phyloP scores from a whole-genome alignment of 2,113 vertebrate genomes.

The Hylia prasina region DNA sequence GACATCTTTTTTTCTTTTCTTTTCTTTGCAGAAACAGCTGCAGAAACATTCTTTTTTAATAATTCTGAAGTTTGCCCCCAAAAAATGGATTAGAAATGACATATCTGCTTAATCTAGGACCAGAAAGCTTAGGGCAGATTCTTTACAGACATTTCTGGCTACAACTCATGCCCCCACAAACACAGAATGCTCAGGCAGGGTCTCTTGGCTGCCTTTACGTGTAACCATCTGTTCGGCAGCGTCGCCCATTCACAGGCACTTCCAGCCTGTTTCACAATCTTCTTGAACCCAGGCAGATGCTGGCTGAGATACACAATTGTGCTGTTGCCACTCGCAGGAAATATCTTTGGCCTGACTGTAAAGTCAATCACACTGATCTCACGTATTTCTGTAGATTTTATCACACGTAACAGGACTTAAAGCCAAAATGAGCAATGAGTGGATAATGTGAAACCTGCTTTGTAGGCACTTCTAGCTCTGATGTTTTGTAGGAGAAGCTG shows the following conservation, averaged over 20 bases:
- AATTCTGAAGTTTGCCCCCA: background rate
- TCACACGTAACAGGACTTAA: background rate
- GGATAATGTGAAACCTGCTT: background rate
- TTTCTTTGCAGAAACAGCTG: constrained; percentile 16
- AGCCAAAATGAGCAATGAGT: background rate
- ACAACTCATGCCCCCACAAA: background rate
- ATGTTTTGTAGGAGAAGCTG: background rate
- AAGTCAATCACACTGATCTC: background rate
- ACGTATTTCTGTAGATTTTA: constrained; percentile 39
- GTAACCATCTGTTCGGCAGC: constrained; percentile 42
- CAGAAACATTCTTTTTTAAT: constrained; percentile 33
- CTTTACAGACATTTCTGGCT: constrained; percentile 44
- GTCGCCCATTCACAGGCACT: background rate
- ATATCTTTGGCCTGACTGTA: constrained; percentile 23
- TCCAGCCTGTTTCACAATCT: constrained; percentile 23
- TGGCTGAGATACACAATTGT: background rate
- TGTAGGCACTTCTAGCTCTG: background rate
- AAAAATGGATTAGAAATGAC: constrained; percentile 41
- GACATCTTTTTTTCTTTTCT: background rate
- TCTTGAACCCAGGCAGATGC: background rate
- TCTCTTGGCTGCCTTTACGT: background rate
- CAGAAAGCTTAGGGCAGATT: constrained; percentile 34
- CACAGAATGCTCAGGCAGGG: background rate
- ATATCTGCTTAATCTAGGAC: constrained; percentile 54
- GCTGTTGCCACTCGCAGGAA: constrained; percentile 8